A percentile compares a stretch with the other conserved stretches of the same genome.
These are phyloP conservation scores for Parasteatoda lunata DNA, from an alignment of 2,888 invertebrate genomes.

Conservation along the genomic window DNA sequence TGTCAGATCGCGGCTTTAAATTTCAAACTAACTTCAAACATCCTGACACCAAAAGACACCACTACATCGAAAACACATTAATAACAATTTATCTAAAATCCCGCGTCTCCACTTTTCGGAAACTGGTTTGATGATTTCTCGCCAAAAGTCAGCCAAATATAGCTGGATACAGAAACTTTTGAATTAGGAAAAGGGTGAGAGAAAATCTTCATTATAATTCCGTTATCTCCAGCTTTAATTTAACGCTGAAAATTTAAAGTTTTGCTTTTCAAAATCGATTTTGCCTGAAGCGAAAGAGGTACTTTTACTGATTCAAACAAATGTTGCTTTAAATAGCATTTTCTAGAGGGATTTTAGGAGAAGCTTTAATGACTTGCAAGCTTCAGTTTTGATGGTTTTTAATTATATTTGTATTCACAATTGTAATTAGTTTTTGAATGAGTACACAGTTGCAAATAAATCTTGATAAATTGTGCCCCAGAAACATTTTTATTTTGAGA, in stretches of 20 bases:
- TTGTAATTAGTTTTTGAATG: slow-evolving; percentile 1
- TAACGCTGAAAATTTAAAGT: slow-evolving; percentile 9
- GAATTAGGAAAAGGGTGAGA: slow-evolving; percentile 15
- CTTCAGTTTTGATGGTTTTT: neutral
- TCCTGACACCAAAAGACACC: slow-evolving; percentile 5
- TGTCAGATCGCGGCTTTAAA: slow-evolving; percentile 33
- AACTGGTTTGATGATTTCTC: neutral
- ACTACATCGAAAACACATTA: slow-evolving; percentile 25
- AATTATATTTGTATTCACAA: slow-evolving; percentile 2
- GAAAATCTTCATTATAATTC: neutral
- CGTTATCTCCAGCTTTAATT: slow-evolving; percentile 43
- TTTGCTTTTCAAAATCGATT: neutral
- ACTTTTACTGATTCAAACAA: neutral
- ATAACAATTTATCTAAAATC: slow-evolving; percentile 56
- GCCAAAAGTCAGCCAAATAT: too few relatives aligned
- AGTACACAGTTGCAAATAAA: too few relatives aligned
- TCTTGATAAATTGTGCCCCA: too few relatives aligned
- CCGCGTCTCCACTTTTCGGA: slow-evolving; percentile 28
- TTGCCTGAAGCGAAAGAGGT: neutral
- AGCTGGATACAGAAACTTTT: slow-evolving; percentile 14
- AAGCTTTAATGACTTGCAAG: slow-evolving; percentile 7
- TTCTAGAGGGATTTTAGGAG: neutral
- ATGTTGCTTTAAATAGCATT: slow-evolving; percentile 35
- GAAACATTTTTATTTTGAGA: too few relatives aligned
- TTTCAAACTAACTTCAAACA: slow-evolving; percentile 37